Base-by-base conservation (phyloP, 1,140 invertebrate genomes). In the Plodia interpunctella region DNA sequence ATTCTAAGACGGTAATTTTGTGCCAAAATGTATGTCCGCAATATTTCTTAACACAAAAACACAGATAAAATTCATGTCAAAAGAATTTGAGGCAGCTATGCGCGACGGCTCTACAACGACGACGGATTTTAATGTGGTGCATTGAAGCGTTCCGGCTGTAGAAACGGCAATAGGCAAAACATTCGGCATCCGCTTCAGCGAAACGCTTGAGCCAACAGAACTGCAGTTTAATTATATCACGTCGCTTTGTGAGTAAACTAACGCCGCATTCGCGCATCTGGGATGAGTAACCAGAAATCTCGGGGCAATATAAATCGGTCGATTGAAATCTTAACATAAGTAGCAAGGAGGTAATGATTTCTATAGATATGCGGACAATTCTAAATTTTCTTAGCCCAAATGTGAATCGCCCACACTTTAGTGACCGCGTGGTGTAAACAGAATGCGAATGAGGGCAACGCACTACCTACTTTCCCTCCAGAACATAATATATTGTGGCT, bases 171-270 rank as follows among this genome's bases (percentile, higher is more conserved):
- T n/a, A n/a, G n/a, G n/a, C 28, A 3, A 28, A 28, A 28, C 9
- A 3, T 32, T 32, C n/a, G 15, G 5, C 13, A 19, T 51, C 49
- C 18, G 49, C 49, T 51, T 19, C 19, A 51, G 49, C 49, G 4
- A 20, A 49, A n/a, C 51, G 10, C 19, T 56, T 59, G 44, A 17
- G 32, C 63, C 58, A 35, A 51, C 58, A 49, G 60, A 66, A 38
- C 60, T 25, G 54, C 49, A 20, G 66, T 61, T 70, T 75, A 72
- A 78, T 73, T 78, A 69, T 65, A 73, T 64, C 60, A 49, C 63
- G 62, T 66, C 70, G 68, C 67, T 75, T 74, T 70, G 68, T 68
- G 65, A 60, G 57, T 65, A 68, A 66, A 68, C 63, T 52, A 60
- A 65, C 57, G 61, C 55, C 65, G 61, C 71, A 68, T 69, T 66